phyloP scores from a whole-genome alignment of 2,797 vertebrate species.

The Cossypha polioptera region DNA sequence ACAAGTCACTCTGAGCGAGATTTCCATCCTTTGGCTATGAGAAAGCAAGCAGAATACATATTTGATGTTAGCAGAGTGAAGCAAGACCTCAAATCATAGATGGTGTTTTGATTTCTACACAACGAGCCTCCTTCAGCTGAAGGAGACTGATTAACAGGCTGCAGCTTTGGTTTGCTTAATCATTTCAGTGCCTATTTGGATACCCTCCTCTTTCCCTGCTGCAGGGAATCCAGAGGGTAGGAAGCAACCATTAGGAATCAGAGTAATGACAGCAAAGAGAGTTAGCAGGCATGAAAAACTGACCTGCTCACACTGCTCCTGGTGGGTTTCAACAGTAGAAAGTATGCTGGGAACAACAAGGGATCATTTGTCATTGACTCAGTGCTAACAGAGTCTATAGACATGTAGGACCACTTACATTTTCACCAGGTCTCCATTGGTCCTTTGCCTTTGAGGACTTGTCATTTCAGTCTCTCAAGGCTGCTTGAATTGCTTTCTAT shows the following conservation, averaged over 20 bases:
- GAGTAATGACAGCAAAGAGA: background rate
- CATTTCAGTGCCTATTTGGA: slow-evolving; percentile 47
- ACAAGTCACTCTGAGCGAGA: slow-evolving; percentile 29
- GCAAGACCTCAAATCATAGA: slow-evolving; percentile 9
- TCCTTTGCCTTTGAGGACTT: background rate
- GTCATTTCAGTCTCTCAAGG: background rate
- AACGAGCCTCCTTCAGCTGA: background rate
- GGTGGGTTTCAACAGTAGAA: background rate
- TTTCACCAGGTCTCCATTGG: background rate
- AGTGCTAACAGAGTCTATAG: background rate
- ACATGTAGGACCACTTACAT: background rate
- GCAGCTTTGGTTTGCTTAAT: slow-evolving; percentile 17
- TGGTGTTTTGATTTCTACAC: slow-evolving; percentile 33
- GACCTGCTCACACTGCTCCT: background rate
- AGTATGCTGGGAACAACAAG: background rate
- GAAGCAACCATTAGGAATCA: slow-evolving; percentile 9
- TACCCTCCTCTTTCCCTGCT: background rate
- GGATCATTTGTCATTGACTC: background rate
- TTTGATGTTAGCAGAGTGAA: slow-evolving; percentile 44
- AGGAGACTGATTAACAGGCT: background rate
- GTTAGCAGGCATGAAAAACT: background rate
- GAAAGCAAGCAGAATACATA: slow-evolving; percentile 42
- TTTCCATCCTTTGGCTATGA: slow-evolving; percentile 1
- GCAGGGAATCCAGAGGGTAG: slow-evolving; percentile 10
- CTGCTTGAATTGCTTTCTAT: background rate